Evolutionary conservation across 2,888 invertebrate genomes (phyloP).

Genomic region (Ephialtes manifestator): DNA sequence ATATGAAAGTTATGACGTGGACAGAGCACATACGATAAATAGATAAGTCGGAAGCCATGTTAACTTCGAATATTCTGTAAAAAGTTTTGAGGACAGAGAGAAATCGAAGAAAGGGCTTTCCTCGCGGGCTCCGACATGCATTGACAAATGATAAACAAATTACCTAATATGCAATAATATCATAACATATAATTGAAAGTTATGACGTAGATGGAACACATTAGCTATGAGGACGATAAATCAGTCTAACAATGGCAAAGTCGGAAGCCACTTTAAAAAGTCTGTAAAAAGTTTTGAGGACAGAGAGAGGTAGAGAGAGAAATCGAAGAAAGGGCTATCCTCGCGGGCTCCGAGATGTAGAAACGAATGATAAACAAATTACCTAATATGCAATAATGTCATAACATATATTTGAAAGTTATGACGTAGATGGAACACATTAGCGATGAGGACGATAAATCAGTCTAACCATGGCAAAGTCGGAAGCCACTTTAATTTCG

Average conservation of each 20-base stretch:
- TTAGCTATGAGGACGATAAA: not conserved
- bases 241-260: not conserved
- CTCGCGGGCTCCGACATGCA: no score
- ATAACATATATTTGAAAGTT: no score
- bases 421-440: no score
- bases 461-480: not conserved
- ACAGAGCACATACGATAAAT: no score
- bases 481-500: not conserved
- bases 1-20: no score
- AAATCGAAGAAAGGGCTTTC: no score
- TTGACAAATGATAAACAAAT: no score
- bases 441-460: not conserved
- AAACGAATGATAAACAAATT: no score
- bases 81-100: not conserved
- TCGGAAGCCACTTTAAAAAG: not conserved
- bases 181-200: no score
- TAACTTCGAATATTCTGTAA: not conserved
- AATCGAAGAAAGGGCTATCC: no score
- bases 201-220: no score
- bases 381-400: not conserved
- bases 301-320: conserved; percentile 6
- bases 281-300: not conserved
- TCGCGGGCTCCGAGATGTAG: no score
- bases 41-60: not conserved
- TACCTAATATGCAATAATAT: not conserved